These are phyloP conservation scores for Nautilus pompilius DNA, from an alignment of 1,140 invertebrate species.

Conservation along the genomic window DNA sequence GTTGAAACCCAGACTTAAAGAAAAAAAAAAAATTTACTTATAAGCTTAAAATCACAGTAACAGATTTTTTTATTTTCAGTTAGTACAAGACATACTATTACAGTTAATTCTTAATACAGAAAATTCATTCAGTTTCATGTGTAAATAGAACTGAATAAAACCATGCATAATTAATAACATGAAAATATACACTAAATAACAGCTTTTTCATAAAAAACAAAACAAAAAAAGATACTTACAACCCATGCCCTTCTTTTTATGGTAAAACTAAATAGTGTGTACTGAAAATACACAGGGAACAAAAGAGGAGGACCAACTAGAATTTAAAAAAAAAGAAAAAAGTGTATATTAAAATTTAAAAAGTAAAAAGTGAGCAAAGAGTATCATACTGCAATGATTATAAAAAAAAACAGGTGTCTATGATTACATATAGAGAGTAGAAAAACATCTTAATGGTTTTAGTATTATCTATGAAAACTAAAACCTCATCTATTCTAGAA, in stretches of 20 bases:
- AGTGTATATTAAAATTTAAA: neutral
- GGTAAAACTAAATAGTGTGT: conserved; percentile 48
- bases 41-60: neutral
- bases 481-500: no score
- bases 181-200: neutral
- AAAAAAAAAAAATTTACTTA: no score
- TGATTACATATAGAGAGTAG: neutral
- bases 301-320: conserved; percentile 52
- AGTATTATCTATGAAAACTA: no score
- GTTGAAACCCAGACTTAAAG: no score
- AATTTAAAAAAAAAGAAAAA: conserved; percentile 14
- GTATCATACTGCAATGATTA: neutral
- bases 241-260: conserved; percentile 36
- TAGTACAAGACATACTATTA: no score
- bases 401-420: neutral
- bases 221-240: conserved; percentile 27
- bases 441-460: no score
- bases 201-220: neutral
- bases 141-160: neutral
- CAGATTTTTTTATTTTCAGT: no score
- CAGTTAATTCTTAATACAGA: neutral
- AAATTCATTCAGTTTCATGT: neutral
- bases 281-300: conserved; percentile 54
- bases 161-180: neutral
- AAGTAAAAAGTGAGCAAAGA: neutral